Conservation (phyloP, 2,888 invertebrate genomes). For the Merodon equestris region DNA sequence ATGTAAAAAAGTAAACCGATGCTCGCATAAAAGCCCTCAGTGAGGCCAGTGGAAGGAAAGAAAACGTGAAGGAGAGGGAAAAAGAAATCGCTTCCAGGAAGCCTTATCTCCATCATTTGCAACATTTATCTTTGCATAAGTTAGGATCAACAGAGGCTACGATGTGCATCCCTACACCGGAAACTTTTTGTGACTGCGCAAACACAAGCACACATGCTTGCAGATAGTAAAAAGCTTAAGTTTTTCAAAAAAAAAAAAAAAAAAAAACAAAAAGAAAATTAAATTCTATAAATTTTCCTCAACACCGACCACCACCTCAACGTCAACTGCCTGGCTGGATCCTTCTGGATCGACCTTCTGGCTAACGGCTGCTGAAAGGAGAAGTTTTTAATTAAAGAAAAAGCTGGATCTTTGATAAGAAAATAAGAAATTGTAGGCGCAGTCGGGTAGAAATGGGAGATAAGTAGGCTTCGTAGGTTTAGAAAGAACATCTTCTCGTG, state of each 20-base stretch:
- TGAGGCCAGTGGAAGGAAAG: neutral
- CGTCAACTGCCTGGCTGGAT: neutral
- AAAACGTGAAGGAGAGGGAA: neutral
- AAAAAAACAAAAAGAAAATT: conserved; percentile 54
- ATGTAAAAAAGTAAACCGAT: neutral
- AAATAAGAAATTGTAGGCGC: too few relatives aligned
- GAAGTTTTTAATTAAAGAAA: conserved; percentile 68
- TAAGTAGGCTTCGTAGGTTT: too few relatives aligned
- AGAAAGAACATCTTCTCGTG: too few relatives aligned
- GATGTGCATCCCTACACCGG: conserved; percentile 56
- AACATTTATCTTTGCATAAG: conserved; percentile 69
- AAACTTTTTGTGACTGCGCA: conserved; percentile 55
- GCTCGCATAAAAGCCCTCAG: conserved; percentile 2
- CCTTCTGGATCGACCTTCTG: conserved; percentile 1
- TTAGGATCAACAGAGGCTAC: conserved; percentile 64
- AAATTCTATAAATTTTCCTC: conserved; percentile 63
- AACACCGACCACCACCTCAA: neutral
- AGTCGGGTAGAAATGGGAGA: too few relatives aligned
- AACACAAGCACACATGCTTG: conserved; percentile 11
- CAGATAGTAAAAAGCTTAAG: conserved; percentile 3
- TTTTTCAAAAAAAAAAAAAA: too few relatives aligned
- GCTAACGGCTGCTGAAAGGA: conserved; percentile 52
- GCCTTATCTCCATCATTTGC: conserved; percentile 68
- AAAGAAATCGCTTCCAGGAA: conserved; percentile 45
- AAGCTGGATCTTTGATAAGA: conserved; percentile 62